phyloP scores from a whole-genome alignment of 2,113 vertebrate species.

The Gallinago undulata region DNA sequence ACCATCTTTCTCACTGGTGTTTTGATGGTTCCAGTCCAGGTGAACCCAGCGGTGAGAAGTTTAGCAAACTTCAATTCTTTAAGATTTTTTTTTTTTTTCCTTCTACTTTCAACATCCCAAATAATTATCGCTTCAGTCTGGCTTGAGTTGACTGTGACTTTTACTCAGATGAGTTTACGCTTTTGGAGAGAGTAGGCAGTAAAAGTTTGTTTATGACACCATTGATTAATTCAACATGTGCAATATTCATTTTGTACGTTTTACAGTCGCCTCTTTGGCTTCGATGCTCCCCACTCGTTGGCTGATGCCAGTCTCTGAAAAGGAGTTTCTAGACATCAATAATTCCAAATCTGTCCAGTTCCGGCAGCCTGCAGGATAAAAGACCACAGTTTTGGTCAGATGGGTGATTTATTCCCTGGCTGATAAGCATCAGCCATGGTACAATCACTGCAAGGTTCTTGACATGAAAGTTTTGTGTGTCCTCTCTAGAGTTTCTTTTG shows the following conservation, averaged over 20 bases:
- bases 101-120: not conserved
- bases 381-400: not conserved
- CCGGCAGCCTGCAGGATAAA: not conserved
- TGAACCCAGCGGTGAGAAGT: not conserved
- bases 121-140: not conserved
- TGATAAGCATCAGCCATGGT: not conserved
- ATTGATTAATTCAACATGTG: not conserved
- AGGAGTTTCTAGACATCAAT: not conserved
- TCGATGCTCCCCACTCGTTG: not conserved
- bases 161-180: not conserved
- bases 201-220: not conserved
- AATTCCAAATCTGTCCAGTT: not conserved
- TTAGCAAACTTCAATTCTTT: not conserved
- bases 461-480: not conserved
- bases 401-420: not conserved
- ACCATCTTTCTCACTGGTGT: not conserved
- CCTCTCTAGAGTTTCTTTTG: not conserved
- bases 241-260: constrained; percentile 18
- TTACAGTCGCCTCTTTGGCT: not conserved
- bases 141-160: not conserved
- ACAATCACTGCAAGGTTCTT: not conserved
- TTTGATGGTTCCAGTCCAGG: not conserved
- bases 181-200: not conserved
- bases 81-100: not conserved
- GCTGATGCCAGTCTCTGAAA: not conserved